Evolutionary conservation across 2,797 vertebrate genomes (phyloP), one percentile per base, ranked within the genome.

Genomic region (Aulostomus chinensis): DNA sequence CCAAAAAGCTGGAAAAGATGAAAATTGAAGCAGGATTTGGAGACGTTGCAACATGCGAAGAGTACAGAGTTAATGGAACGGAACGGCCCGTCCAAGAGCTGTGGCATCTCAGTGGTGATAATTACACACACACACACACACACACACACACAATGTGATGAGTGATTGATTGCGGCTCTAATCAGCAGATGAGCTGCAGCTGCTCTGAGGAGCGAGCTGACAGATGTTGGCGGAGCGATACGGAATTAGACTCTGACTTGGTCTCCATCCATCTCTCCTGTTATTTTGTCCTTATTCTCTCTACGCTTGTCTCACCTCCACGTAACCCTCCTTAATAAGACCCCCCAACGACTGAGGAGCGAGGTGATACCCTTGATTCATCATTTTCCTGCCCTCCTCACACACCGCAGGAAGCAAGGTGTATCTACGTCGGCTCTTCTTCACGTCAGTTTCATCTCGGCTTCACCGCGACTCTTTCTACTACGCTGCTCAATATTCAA

Each of bases 101-200:
- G n/a, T n/a, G n/a, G n/a, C n/a, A n/a, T n/a, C n/a, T n/a, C n/a
- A n/a, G n/a, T n/a, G n/a, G n/a, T 26, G 22, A 40, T 39, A 2
- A 13, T 4, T 41, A 51, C 36, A 32, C 38, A 41, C 41, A 62
- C 33, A 33, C 40, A 36, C 18, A 47, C n/a, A 25, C 29, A 29
- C 13, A 35, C 21, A 28, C 54, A 53, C 26, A 47, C 37, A 55
- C 21, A 11, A n/a, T n/a, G 40, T 61, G 55, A 75, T 75, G 58
- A 67, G 74, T 83, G 80, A 87, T 75, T 84, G 78, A 86, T 84
- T 74, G 57, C 50, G 35, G 58, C 49, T 41, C 51, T 74, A 63
- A 84, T 68, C 59, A 58, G 68, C 66, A 78, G 75, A 87, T 73
- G 67, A 87, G 73, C 65, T 68, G 40, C 83, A 89, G 73, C 78